Evolutionary conservation across 2,113 vertebrate genomes (phyloP).

Genomic region (Diadophis punctatus): DNA sequence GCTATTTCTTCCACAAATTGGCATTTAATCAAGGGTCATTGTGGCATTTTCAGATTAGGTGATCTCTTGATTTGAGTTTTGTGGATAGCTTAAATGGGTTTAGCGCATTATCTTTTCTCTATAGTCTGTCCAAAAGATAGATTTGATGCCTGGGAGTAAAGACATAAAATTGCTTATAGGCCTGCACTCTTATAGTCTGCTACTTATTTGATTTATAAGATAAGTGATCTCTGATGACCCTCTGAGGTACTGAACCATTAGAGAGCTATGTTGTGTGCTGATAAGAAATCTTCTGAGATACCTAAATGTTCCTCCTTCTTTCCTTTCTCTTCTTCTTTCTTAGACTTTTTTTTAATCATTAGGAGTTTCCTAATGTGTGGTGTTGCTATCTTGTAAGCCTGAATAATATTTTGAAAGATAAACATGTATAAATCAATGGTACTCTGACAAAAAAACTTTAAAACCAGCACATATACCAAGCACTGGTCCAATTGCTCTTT

Average conservation of each 20-base stretch:
- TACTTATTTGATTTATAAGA: conserved; percentile 67
- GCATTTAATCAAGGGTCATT: conserved; percentile 37
- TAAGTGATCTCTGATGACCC: conserved; percentile 65
- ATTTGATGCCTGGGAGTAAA: conserved; percentile 61
- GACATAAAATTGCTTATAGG: conserved; percentile 58
- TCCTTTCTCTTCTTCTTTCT: not conserved
- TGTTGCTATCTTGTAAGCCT: conserved; percentile 63
- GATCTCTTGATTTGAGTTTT: conserved; percentile 52
- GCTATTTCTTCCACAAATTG: conserved; percentile 45
- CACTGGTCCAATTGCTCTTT: conserved; percentile 40
- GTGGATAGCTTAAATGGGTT: conserved; percentile 47
- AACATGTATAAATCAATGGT: conserved; percentile 60
- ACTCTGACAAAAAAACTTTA: conserved; percentile 52
- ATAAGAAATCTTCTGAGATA: conserved; percentile 71
- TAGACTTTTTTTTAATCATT: not conserved
- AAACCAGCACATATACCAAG: conserved; percentile 50
- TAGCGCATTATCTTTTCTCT: conserved; percentile 53
- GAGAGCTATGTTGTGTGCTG: conserved; percentile 61
- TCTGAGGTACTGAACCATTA: conserved; percentile 66
- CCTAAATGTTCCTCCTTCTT: conserved; percentile 59
- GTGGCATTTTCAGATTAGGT: conserved; percentile 46
- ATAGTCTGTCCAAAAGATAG: conserved; percentile 58
- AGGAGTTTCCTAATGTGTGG: conserved; percentile 28
- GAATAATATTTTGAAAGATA: conserved; percentile 66
- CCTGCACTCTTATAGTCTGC: conserved; percentile 55